Evolutionary conservation across 2,113 vertebrate species (phyloP).

Genomic region (Xyliphius kryptos): DNA sequence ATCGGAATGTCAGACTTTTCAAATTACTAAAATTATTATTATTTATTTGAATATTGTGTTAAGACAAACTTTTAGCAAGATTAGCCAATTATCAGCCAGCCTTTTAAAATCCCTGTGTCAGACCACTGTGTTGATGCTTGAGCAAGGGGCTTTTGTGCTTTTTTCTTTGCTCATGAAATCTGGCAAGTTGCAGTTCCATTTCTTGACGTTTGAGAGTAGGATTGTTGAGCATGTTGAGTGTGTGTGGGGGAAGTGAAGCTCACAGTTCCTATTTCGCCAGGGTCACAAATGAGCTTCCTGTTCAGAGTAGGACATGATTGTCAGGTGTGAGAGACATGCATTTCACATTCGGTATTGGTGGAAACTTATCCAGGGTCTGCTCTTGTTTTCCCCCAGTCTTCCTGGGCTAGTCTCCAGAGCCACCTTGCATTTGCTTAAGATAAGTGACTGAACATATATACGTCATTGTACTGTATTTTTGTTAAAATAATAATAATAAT

Average conservation of each 20-base stretch:
- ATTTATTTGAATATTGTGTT: background rate
- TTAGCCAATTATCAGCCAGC: background rate
- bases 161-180: background rate
- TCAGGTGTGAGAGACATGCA: background rate
- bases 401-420: too few relatives aligned
- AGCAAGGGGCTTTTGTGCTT: background rate
- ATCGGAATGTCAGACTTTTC: background rate
- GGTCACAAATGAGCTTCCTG: background rate
- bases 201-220: background rate
- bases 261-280: conserved; percentile 10
- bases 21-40: background rate
- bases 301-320: background rate
- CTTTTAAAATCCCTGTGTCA: background rate
- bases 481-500: too few relatives aligned
- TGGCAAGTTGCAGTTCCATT: background rate
- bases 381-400: too few relatives aligned
- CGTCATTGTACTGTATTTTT: too few relatives aligned
- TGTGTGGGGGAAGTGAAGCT: too few relatives aligned
- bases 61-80: background rate
- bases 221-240: background rate
- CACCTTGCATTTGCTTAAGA: too few relatives aligned
- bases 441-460: too few relatives aligned
- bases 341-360: too few relatives aligned
- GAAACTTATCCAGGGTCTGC: too few relatives aligned
- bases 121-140: conserved; percentile 2